These are phyloP conservation scores for Tragelaphus buxtoni DNA, from an alignment of 2,113 vertebrate species.

Conservation along the genomic window DNA sequence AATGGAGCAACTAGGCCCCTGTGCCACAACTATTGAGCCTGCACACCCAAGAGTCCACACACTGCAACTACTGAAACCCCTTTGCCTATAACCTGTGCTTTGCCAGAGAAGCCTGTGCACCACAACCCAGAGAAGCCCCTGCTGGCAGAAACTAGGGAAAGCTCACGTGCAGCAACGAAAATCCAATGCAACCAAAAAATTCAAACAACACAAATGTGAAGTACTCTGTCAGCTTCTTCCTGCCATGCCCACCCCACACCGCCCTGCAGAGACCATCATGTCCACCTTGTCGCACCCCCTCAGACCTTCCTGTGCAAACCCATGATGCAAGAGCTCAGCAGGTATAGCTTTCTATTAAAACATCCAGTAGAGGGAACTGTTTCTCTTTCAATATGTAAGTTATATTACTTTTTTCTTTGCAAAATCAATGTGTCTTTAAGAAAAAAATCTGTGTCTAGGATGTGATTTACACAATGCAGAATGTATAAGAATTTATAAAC, in stretches of 20 bases:
- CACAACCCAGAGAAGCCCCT: background rate
- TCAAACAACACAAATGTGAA: background rate
- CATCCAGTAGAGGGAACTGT: background rate
- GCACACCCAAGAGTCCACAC: background rate
- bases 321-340: background rate
- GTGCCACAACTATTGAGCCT: background rate
- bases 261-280: background rate
- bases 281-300: background rate
- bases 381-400: background rate
- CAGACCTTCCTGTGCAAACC: background rate
- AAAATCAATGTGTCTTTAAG: background rate
- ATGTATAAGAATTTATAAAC: background rate
- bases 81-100: background rate
- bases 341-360: background rate
- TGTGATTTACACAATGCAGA: background rate
- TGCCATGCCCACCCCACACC: background rate
- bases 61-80: background rate
- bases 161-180: background rate
- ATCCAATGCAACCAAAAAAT: background rate
- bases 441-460: background rate
- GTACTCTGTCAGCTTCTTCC: background rate
- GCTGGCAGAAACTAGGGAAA: background rate
- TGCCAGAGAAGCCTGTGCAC: background rate
- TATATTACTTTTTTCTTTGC: background rate
- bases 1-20: background rate